These are phyloP conservation scores for Aradophagus sp. DNA, from an alignment of 1,140 invertebrate genomes.

Conservation along the genomic window DNA sequence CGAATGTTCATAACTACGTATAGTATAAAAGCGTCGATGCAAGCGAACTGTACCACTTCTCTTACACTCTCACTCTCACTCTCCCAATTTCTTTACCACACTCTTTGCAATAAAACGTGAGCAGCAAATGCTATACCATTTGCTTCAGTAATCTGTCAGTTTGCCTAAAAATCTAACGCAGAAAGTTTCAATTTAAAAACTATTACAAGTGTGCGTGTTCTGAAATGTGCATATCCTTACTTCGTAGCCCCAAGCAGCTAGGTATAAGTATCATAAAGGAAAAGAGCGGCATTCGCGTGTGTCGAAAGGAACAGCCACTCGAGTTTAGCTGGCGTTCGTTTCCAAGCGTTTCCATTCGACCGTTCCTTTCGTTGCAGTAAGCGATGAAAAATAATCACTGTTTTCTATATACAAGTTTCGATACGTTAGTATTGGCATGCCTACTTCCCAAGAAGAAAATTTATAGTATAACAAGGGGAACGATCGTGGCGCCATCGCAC, in stretches of 20 bases:
- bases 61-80: conserved; percentile 7
- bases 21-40: conserved; percentile 51
- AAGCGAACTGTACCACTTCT: conserved; percentile 29
- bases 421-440: conserved; percentile 73
- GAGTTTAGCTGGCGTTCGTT: conserved; percentile 12
- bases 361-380: conserved; percentile 68
- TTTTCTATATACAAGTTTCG: conserved; percentile 70
- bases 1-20: conserved; percentile 19
- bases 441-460: conserved; percentile 65
- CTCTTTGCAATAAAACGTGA: too few relatives aligned
- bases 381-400: conserved; percentile 65
- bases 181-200: conserved; percentile 18
- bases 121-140: too few relatives aligned
- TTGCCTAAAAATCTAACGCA: conserved; percentile 26
- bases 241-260: conserved; percentile 73
- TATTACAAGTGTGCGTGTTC: conserved; percentile 55
- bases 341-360: conserved; percentile 24
- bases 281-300: conserved; percentile 64
- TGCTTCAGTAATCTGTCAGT: too few relatives aligned
- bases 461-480: conserved; percentile 17
- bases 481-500: too few relatives aligned
- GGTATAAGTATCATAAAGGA: conserved; percentile 67
- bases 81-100: conserved; percentile 14
- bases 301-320: conserved; percentile 61
- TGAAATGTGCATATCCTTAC: conserved; percentile 65